Evolutionary conservation across 1,140 invertebrate species (phyloP).

Genomic region (Carposina sasakii): DNA sequence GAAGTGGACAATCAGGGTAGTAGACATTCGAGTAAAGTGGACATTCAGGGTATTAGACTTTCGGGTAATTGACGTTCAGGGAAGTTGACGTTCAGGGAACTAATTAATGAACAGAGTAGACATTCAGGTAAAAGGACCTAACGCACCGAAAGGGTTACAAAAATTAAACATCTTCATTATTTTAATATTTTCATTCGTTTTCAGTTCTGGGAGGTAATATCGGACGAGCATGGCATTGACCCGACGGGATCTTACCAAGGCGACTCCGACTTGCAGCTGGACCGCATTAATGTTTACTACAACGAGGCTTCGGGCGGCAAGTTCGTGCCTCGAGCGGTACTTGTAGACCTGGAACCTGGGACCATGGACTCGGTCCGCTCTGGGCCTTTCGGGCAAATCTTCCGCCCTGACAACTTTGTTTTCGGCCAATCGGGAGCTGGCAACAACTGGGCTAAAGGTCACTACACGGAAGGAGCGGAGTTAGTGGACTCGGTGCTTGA

Average conservation of each 20-base stretch:
- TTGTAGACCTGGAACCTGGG: slow-evolving; percentile 85
- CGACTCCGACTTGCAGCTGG: slow-evolving; percentile 85
- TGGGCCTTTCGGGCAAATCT: slow-evolving; percentile 87
- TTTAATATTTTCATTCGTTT: slow-evolving; percentile 15
- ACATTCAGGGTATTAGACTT: no score
- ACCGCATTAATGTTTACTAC: slow-evolving; percentile 91
- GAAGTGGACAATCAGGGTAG: no score
- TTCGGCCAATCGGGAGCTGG: slow-evolving; percentile 81
- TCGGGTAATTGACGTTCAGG: no score
- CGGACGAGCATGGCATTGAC: slow-evolving; percentile 89
- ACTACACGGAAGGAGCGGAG: slow-evolving; percentile 95
- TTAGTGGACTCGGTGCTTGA: slow-evolving; percentile 90
- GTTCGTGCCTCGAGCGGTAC: slow-evolving; percentile 85
- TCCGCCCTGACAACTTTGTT: slow-evolving; percentile 91
- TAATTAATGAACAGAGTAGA: no score
- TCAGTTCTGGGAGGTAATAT: slow-evolving; percentile 77
- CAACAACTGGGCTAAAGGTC: slow-evolving; percentile 92
- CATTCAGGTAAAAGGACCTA: no score
- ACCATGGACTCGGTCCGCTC: slow-evolving; percentile 86
- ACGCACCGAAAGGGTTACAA: no score
- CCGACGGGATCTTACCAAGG: slow-evolving; percentile 85
- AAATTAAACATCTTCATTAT: no score
- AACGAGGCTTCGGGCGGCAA: slow-evolving; percentile 87
- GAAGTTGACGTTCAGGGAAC: no score
- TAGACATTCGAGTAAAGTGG: no score